These are phyloP conservation scores for Ptychobarbus kaznakovi DNA, from an alignment of 2,797 vertebrate genomes.

Conservation along the genomic window DNA sequence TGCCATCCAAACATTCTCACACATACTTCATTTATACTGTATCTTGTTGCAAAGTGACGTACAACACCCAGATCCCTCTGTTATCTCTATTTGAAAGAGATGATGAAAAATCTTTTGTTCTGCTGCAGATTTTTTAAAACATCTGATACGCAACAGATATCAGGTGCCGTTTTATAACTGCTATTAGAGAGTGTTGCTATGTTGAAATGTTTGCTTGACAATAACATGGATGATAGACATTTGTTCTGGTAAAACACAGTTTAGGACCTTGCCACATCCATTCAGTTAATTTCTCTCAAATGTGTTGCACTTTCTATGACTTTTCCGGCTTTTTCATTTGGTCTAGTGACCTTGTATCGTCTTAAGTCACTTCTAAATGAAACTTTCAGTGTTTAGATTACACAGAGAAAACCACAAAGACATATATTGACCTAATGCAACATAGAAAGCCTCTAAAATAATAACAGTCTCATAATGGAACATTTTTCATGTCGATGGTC, in stretches of 20 bases:
- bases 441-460: constrained; percentile 39
- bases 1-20: neutral
- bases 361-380: neutral
- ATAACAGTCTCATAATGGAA: constrained; percentile 50
- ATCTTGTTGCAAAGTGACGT: constrained; percentile 3
- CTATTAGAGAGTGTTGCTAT: constrained; percentile 32
- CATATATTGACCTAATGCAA: neutral
- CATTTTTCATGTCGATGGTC: constrained; percentile 44
- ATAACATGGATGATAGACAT: neutral
- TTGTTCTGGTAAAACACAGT: too few species aligned
- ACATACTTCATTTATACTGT: neutral
- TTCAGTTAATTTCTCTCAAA: neutral
- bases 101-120: neutral
- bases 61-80: constrained; percentile 9
- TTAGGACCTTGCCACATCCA: neutral
- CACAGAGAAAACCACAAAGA: neutral
- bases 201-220: constrained; percentile 8
- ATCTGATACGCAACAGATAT: constrained; percentile 20
- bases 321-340: neutral
- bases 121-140: neutral
- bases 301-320: neutral
- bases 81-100: constrained; percentile 12
- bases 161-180: constrained; percentile 36
- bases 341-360: neutral
- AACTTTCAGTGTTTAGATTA: constrained; percentile 3